phyloP scores from a whole-genome alignment of 2,888 invertebrate species.

The Spodoptera littoralis region DNA sequence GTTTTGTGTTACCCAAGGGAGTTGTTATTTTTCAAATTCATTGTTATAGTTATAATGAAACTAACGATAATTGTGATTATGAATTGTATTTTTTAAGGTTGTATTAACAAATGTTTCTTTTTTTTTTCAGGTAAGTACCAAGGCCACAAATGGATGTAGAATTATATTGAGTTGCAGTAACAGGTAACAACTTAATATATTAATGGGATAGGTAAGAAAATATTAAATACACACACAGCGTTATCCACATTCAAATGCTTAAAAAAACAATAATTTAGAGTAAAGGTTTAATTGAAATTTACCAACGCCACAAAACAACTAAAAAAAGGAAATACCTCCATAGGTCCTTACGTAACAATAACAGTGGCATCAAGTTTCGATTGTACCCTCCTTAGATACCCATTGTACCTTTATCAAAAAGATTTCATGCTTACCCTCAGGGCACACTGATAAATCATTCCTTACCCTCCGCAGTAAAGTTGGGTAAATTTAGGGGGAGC shows the following conservation, averaged over 20 bases:
- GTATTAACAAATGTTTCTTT: constrained; percentile 7
- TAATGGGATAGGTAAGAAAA: too few species aligned
- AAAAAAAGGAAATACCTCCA: too few species aligned
- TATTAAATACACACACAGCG: too few species aligned
- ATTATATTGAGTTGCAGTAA: not conserved
- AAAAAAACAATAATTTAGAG: too few species aligned
- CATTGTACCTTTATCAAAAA: constrained; percentile 56
- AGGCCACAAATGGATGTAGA: not conserved
- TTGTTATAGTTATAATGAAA: not conserved
- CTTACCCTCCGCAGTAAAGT: constrained; percentile 49
- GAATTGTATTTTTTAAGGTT: too few species aligned
- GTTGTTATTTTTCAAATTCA: too few species aligned
- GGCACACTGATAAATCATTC: constrained; percentile 56
- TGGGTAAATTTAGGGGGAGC: constrained; percentile 23
- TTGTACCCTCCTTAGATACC: constrained; percentile 34
- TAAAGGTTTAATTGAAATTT: too few species aligned
- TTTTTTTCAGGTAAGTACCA: constrained; percentile 60
- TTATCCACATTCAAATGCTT: too few species aligned
- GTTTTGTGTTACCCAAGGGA: too few species aligned
- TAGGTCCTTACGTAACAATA: constrained; percentile 16
- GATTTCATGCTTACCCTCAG: constrained; percentile 51
- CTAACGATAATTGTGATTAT: too few species aligned
- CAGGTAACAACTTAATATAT: constrained; percentile 10
- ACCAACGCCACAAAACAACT: too few species aligned
- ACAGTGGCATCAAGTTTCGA: constrained; percentile 38